Conservation (phyloP, 2,113 vertebrate genomes). For the Seriola rivoliana region DNA sequence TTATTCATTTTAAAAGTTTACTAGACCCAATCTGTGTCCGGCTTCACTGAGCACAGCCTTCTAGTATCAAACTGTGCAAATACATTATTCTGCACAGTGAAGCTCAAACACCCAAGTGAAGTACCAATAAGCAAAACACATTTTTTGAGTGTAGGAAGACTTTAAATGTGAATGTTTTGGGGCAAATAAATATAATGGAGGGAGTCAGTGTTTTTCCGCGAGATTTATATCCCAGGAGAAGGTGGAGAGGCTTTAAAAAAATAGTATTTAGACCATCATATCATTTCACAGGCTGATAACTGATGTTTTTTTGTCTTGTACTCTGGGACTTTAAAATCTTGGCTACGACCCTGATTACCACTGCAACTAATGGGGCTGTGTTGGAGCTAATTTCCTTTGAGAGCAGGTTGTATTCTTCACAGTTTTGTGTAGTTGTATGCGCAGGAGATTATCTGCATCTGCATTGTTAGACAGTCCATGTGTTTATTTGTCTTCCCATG, state of each 20-base stretch:
- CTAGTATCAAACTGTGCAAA: background rate
- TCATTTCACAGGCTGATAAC: background rate
- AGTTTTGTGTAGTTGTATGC: background rate
- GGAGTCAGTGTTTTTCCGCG: background rate
- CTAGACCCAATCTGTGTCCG: background rate
- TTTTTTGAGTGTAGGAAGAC: background rate
- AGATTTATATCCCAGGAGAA: background rate
- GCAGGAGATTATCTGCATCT: conserved; percentile 2
- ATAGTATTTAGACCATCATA: background rate
- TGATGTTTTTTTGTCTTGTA: background rate
- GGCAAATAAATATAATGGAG: background rate
- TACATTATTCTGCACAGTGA: background rate
- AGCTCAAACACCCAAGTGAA: background rate
- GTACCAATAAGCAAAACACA: background rate
- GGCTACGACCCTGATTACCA: background rate
- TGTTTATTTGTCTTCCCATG: background rate
- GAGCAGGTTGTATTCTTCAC: background rate
- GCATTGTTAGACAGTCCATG: background rate
- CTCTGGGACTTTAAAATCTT: background rate
- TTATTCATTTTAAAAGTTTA: background rate
- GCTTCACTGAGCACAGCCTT: background rate
- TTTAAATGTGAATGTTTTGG: background rate
- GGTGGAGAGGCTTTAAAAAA: background rate
- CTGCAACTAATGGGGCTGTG: background rate
- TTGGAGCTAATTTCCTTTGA: background rate